Evolutionary conservation across 2,888 invertebrate genomes (phyloP).

Genomic region (Andrena chrysosceles): DNA sequence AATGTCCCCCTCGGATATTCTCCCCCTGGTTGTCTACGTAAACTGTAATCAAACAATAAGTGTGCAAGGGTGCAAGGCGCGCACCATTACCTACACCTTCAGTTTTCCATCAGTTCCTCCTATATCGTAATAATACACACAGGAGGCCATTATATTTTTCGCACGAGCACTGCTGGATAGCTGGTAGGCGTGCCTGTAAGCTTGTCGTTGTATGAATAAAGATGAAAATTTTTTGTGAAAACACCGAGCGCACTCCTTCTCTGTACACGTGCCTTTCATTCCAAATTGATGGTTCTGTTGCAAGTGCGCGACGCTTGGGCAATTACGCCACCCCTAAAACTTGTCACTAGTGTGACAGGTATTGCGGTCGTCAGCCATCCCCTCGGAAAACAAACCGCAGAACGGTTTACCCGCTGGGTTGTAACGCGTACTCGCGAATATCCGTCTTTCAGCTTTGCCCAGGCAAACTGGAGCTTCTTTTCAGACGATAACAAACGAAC

Average conservation of each 20-base stretch:
- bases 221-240: background rate
- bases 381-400: background rate
- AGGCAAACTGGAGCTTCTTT: background rate
- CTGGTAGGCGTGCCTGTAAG: background rate
- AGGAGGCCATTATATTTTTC: background rate
- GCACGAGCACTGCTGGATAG: background rate
- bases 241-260: background rate
- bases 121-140: background rate
- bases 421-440: background rate
- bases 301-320: constrained; percentile 6
- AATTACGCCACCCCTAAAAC: constrained; percentile 4
- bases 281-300: constrained; percentile 6
- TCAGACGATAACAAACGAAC: no score
- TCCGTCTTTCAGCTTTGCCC: constrained; percentile 1
- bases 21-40: no score
- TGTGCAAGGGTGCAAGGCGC: no score
- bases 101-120: no score
- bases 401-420: background rate
- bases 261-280: background rate
- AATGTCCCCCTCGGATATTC: no score
- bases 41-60: no score
- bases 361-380: constrained; percentile 3
- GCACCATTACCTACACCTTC: no score
- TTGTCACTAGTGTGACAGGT: background rate
- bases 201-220: background rate